Base-by-base conservation (phyloP, 2,113 vertebrate species). In the Larimichthys polyactis region DNA sequence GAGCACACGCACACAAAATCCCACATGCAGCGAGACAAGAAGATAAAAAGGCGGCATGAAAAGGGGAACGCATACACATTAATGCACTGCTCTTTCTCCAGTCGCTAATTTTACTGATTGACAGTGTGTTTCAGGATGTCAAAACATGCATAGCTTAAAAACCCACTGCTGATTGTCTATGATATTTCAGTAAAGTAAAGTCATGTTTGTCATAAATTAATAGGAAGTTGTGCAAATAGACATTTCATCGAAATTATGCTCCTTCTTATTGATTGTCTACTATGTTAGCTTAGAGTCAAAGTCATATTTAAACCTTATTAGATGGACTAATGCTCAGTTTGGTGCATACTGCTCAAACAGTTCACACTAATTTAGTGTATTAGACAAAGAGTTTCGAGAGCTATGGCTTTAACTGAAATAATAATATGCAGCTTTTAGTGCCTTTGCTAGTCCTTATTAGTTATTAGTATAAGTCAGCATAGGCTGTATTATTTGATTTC, bases 21-120 rank as follows among this genome's bases (percentile, higher is more conserved):
- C 83, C 67, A 65, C 76, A 79, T 55, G 58, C 69, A 75, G 55
- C 55, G 55, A 81, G 48, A 79, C 75, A 51, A 82, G 40, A 78
- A 51, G 66, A 83, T 74, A 88, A 88, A 79, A 72, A 82, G 64
- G 63, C 51, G 43, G 58, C 48, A 62, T 43, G 12, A 17, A 82
- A 71, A 36, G 48, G 36, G 36, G 36, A 40, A 8, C 36, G 8
- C 51, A 66, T 64, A 52, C 12, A 46, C 52, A 59, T 72, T 70
- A 64, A 83, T 36, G 46, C 16, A 70, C 20, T 29, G 27, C 27
- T 54, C 9, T 52, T 14, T 57, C 20, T 24, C 11, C 1, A 0
- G 16, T 49, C 5, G 22, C 24, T 16, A 36, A 55, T 9, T 64
- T 43, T 36, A 4, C 36, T 40, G 36, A 40, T 40, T 40, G 8